Evolutionary conservation across 2,888 invertebrate genomes (phyloP).

Genomic region (Drosophila anomalata): DNA sequence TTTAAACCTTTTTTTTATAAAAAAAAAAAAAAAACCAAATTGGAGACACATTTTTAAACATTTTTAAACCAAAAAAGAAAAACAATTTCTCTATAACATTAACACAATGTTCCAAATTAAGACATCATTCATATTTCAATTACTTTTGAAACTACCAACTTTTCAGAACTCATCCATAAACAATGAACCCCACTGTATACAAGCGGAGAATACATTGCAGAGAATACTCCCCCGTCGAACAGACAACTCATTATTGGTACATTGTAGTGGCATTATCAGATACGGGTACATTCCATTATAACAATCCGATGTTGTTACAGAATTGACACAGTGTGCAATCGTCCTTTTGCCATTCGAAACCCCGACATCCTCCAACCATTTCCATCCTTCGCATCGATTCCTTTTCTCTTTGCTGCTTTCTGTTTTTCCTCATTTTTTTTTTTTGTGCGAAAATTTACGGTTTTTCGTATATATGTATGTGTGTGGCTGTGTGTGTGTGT

Average conservation of each 20-base stretch:
- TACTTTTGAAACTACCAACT: background rate
- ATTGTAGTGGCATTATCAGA: constrained; percentile 41
- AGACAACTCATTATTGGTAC: constrained; percentile 40
- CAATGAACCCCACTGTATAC: constrained; percentile 8
- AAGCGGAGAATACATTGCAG: background rate
- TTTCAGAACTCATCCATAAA: background rate
- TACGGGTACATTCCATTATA: constrained; percentile 30
- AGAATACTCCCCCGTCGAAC: background rate
- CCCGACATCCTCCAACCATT: background rate
- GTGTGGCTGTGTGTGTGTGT: constrained; percentile 31
- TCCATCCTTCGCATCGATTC: constrained; percentile 30
- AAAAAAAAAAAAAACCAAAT: too few species aligned
- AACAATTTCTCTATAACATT: too few species aligned
- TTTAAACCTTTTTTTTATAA: too few species aligned
- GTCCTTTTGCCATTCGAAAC: constrained; percentile 28
- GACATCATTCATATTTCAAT: background rate
- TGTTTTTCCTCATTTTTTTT: constrained; percentile 49
- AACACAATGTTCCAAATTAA: background rate
- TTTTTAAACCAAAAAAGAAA: background rate
- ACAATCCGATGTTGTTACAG: constrained; percentile 34
- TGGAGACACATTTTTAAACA: too few species aligned
- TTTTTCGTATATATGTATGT: constrained; percentile 17
- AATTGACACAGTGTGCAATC: constrained; percentile 61
- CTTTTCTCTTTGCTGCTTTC: constrained; percentile 57
- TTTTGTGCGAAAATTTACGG: constrained; percentile 22